These are phyloP conservation scores for Epinotia demarniana DNA, from an alignment of 2,888 invertebrate species.

Conservation along the genomic window DNA sequence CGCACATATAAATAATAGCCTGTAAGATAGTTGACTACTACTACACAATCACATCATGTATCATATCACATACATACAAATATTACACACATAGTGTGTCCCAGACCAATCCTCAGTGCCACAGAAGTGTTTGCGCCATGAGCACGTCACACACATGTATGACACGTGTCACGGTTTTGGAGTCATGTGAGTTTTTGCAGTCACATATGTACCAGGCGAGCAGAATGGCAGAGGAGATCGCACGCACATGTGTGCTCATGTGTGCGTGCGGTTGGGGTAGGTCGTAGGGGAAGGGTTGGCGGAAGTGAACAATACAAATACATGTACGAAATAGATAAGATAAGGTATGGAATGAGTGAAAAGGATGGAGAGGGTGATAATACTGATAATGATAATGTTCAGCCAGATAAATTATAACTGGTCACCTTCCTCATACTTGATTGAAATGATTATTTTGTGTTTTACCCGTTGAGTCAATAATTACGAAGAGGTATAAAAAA, in stretches of 20 bases:
- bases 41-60: background rate
- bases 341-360: background rate
- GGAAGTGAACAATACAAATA: background rate
- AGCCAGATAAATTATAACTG: too few relatives aligned
- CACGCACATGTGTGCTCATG: conserved; percentile 58
- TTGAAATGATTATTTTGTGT: too few relatives aligned
- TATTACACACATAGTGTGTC: background rate
- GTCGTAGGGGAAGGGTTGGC: conserved; percentile 48
- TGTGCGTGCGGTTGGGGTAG: conserved; percentile 57
- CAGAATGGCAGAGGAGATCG: conserved; percentile 60
- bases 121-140: conserved; percentile 24
- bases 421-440: too few relatives aligned
- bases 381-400: too few relatives aligned
- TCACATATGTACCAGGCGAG: conserved; percentile 79
- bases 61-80: conserved; percentile 21
- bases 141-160: conserved; percentile 52
- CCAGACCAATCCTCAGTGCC: conserved; percentile 30
- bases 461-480: too few relatives aligned
- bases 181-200: conserved; percentile 78
- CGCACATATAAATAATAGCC: background rate
- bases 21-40: conserved; percentile 1
- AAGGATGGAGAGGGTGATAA: background rate
- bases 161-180: conserved; percentile 64
- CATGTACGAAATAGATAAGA: background rate
- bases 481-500: too few relatives aligned